Evolutionary conservation across 1,140 invertebrate genomes (phyloP), one percentile per base, ranked within the genome.

Genomic region (Tenebrio molitor): DNA sequence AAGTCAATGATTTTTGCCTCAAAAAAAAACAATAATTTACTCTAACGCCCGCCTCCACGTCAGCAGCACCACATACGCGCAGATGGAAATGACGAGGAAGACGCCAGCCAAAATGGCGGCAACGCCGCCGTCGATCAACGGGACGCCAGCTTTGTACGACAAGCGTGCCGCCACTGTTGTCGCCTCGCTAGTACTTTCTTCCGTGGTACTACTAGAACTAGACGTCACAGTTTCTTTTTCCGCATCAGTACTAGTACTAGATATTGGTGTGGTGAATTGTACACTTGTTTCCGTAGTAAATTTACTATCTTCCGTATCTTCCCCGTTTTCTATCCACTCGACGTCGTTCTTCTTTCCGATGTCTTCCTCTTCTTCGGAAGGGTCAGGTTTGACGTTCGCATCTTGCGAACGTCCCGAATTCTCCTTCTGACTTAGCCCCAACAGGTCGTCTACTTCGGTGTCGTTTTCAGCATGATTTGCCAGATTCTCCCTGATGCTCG

Each of bases 11-110:
- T 8, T 4, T 29, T 29, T 29, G 3, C 33, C 42, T 15, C n/a
- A 39, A 80, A 10, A n/a, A n/a, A 8, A 12, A 25, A 67, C 19
- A 5, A 6, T 16, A 8, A 10, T 78, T 84, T 77, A 86, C 85
- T 85, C 82, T 14, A 83, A 77, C 71, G 83, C 82, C 71, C 81
- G 78, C 64, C 81, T 82, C 81, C 83, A 84, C 6, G 81, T 58
- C 25, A 84, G 74, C 16, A 85, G 78, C 8, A 80, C 80, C 12
- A 81, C 65, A 53, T 85, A 86, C 8, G 78, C 80, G 50, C 82
- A 25, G 1, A 84, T 42, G 5, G 81, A 77, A 4, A 80, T 70
- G 2, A 80, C 46, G 0, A 81, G 77, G 62, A 85, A 84, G 4
- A 62, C 23, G 10, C 41, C 46, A 15, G 23, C 63, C 14, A 73